phyloP scores from a whole-genome alignment of 2,113 vertebrate species.

The Illadopsis cleaveri region DNA sequence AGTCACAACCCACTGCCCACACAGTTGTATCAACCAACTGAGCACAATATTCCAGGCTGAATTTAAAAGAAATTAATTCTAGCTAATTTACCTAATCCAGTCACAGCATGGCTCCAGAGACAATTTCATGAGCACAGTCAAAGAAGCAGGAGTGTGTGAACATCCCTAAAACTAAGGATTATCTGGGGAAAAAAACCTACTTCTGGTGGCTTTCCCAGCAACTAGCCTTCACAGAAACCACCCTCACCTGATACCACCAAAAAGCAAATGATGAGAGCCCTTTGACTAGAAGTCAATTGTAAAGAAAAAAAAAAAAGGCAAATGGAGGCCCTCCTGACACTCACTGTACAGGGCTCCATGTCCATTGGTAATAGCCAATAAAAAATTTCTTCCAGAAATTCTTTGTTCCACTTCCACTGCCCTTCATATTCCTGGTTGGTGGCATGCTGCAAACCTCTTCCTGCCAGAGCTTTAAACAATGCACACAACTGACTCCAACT shows the following conservation, averaged over 20 bases:
- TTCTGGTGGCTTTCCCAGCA: background rate
- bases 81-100: background rate
- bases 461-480: constrained; percentile 28
- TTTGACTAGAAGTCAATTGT: background rate
- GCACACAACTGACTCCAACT: background rate
- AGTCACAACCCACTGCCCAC: background rate
- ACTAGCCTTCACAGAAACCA: background rate
- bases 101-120: background rate
- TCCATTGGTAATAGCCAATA: background rate
- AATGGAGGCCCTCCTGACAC: background rate
- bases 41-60: background rate
- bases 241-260: background rate
- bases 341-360: background rate
- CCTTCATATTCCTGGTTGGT: background rate
- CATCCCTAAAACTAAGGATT: background rate
- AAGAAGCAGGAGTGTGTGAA: background rate
- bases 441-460: background rate
- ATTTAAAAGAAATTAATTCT: background rate
- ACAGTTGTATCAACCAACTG: background rate
- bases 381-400: background rate
- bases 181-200: background rate
- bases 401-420: background rate
- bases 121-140: background rate
- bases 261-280: background rate
- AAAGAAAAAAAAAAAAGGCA: background rate